These are phyloP conservation scores for Marmota monax DNA, from an alignment of 2,113 vertebrate genomes.

Conservation along the genomic window DNA sequence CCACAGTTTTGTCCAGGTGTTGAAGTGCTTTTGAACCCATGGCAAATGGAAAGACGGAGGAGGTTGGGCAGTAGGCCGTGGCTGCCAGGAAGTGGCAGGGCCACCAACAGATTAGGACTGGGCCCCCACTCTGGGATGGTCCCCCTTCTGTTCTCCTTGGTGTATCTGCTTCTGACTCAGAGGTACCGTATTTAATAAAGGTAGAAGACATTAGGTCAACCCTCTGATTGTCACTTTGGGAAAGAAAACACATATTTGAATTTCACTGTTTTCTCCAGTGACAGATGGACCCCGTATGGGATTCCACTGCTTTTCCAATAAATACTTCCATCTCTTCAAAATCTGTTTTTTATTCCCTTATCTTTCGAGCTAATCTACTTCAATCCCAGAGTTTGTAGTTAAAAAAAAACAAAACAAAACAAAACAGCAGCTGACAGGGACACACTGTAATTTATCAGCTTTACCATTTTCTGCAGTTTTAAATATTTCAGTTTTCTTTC, in stretches of 20 bases:
- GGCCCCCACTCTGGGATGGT: not conserved
- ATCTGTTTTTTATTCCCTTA: not conserved
- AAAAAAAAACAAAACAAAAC: not conserved
- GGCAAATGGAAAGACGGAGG: not conserved
- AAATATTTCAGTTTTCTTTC: conserved; percentile 52
- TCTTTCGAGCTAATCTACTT: conserved; percentile 9
- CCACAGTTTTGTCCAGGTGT: not conserved
- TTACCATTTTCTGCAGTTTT: not conserved
- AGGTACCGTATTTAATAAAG: not conserved
- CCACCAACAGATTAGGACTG: not conserved
- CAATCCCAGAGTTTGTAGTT: not conserved
- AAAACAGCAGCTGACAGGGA: not conserved
- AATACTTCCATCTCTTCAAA: not conserved
- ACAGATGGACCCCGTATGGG: not conserved
- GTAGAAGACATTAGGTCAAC: not conserved
- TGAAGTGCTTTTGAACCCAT: not conserved
- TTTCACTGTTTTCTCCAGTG: not conserved
- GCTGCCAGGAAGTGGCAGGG: not conserved
- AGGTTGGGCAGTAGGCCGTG: not conserved
- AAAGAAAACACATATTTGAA: not conserved
- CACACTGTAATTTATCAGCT: not conserved
- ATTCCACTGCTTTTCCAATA: not conserved
- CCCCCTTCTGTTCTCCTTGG: not conserved
- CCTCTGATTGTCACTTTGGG: not conserved
- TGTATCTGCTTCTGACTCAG: not conserved